Base-by-base conservation (phyloP, 2,797 vertebrate species). In the Bradypodion pumilum region DNA sequence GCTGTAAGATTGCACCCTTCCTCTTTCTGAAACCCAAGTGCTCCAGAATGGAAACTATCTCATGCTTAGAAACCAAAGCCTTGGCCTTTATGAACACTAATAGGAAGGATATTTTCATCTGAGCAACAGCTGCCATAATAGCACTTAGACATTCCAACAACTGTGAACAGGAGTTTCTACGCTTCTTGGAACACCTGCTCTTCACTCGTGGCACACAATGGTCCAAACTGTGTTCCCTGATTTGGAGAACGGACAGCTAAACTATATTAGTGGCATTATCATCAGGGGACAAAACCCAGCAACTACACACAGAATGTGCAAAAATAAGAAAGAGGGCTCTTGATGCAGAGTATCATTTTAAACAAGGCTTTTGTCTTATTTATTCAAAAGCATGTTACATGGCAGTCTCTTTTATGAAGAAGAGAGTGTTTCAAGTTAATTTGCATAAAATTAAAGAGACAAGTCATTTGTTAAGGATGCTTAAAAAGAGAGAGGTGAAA, bases 91-190 rank as follows among this genome's bases (percentile, higher is more conserved):
- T 60, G 69, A 81, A 81, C 25, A 69, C 72, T 75, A 76, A 81
- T 72, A 37, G 49, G 40, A 68, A 85, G 16, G 78, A 69, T 80
- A 85, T 93, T 92, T 94, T 90, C 89, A 91, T 82, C 87, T 83
- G 78, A 89, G 88, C 90, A 93, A 91, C 91, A 93, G 94, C 92
- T 94, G 92, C 92, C 75, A 84, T 66, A 76, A 2, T 70, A 89
- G 91, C 84, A 74, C 66, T 46, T 75, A 85, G 62, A 88, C 84
- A 93, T 88, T 86, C 84, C 87, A 89, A 83, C 82, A 89, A 91
- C 85, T 90, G 89, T 83, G 79, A 81, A 84, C 76, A 89, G 40
- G 35, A 37, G 37, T 85, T 75, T 37, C 21, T 75, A 76, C 63
- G 23, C 46, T 69, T 81, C 63, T 35, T 68, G 23, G 78, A 80